phyloP scores from a whole-genome alignment of 2,113 vertebrate species.

The Eolophus roseicapilla region DNA sequence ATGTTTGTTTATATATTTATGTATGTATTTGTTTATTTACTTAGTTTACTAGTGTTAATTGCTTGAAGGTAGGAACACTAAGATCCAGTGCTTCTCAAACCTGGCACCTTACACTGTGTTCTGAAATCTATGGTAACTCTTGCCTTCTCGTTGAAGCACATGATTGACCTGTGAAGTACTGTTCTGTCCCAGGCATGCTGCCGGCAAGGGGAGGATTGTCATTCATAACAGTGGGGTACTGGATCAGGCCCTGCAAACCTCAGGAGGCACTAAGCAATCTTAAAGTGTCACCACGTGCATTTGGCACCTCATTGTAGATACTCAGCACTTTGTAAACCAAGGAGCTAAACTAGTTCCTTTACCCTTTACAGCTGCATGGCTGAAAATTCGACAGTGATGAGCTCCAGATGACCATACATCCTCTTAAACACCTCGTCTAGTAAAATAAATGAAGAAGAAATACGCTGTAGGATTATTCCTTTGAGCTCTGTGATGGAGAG shows the following conservation, averaged over 20 bases:
- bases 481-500: not conserved
- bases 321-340: constrained; percentile 45
- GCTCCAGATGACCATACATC: constrained; percentile 45
- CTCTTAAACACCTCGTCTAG: constrained; percentile 51
- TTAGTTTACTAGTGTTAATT: not conserved
- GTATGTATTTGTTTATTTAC: not conserved
- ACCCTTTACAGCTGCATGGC: not conserved
- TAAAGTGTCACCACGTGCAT: not conserved
- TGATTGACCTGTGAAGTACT: not conserved
- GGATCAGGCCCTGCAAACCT: not conserved
- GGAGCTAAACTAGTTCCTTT: constrained; percentile 10
- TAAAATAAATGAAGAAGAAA: constrained; percentile 54
- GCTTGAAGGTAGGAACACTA: not conserved
- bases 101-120: not conserved
- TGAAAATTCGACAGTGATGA: constrained; percentile 52
- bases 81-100: not conserved
- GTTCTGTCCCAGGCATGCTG: not conserved
- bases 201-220: not conserved
- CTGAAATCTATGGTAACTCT: not conserved
- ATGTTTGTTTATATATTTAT: not conserved
- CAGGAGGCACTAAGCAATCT: not conserved
- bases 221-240: not conserved
- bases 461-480: not conserved
- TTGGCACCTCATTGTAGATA: constrained; percentile 37
- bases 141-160: not conserved